A percentile compares a stretch with the other conserved stretches of the same genome.
Evolutionary conservation across 2,888 invertebrate genomes (phyloP).

Genomic region (Dolomedes plantarius): DNA sequence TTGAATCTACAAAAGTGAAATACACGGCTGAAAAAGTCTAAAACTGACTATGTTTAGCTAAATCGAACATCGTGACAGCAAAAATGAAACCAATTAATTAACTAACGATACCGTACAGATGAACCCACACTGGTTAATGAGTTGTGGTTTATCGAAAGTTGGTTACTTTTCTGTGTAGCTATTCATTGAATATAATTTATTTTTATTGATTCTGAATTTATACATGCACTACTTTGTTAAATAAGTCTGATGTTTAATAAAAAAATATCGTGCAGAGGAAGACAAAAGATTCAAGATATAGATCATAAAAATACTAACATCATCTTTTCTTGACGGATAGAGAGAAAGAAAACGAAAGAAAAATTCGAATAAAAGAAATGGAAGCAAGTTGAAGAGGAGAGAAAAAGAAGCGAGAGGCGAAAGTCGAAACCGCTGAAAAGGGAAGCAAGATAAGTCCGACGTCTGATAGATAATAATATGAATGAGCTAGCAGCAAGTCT

Average conservation of each 20-base stretch:
- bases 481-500: slow-evolving; percentile 59
- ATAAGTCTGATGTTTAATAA: background rate
- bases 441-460: slow-evolving; percentile 64
- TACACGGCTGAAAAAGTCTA: too few species aligned
- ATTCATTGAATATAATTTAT: too few species aligned
- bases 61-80: too few species aligned
- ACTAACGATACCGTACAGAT: too few species aligned
- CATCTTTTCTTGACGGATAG: slow-evolving; percentile 17
- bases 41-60: too few species aligned
- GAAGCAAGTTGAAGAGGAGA: slow-evolving; percentile 11
- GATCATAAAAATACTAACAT: background rate
- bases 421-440: slow-evolving; percentile 56
- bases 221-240: too few species aligned
- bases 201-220: too few species aligned
- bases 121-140: too few species aligned
- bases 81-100: too few species aligned
- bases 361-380: slow-evolving; percentile 20
- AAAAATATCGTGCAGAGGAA: background rate
- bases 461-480: slow-evolving; percentile 69
- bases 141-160: too few species aligned
- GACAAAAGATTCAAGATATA: background rate
- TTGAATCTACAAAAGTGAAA: too few species aligned
- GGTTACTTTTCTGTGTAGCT: too few species aligned
- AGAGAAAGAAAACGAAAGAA: slow-evolving; percentile 22
- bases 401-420: background rate